Evolutionary conservation across 2,797 vertebrate species (phyloP).

Genomic region (Coracias cyanogaster): DNA sequence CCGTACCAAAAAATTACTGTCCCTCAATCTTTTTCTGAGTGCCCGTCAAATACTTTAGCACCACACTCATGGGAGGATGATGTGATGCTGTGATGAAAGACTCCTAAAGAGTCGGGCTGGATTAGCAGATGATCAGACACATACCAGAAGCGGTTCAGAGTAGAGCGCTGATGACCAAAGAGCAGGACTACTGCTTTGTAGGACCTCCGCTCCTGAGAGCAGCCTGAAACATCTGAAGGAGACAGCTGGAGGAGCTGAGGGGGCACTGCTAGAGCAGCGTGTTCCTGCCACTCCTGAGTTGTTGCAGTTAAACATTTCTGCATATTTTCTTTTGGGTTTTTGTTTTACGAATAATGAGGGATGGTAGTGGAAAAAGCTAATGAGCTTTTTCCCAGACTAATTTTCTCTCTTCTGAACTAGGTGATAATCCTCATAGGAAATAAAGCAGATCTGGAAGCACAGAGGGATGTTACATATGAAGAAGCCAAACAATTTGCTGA

Average conservation of each 20-base stretch:
- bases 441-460: slow-evolving; percentile 97
- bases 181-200: background rate
- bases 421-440: slow-evolving; percentile 99
- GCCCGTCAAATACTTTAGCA: background rate
- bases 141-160: background rate
- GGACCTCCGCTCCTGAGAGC: background rate
- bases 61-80: background rate
- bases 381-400: background rate
- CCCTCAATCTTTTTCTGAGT: background rate
- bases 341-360: background rate
- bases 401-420: slow-evolving; percentile 78
- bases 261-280: background rate
- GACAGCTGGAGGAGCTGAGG: background rate
- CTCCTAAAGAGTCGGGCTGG: background rate
- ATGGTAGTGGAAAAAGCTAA: background rate
- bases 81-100: background rate
- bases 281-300: background rate
- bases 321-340: background rate
- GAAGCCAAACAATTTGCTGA: slow-evolving; percentile 99
- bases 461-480: slow-evolving; percentile 97
- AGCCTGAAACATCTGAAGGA: background rate
- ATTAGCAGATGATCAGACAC: background rate
- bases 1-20: background rate
- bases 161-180: background rate
- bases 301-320: background rate